These are phyloP conservation scores for Centrocercus urophasianus DNA, from an alignment of 2,113 vertebrate genomes.

Conservation along the genomic window DNA sequence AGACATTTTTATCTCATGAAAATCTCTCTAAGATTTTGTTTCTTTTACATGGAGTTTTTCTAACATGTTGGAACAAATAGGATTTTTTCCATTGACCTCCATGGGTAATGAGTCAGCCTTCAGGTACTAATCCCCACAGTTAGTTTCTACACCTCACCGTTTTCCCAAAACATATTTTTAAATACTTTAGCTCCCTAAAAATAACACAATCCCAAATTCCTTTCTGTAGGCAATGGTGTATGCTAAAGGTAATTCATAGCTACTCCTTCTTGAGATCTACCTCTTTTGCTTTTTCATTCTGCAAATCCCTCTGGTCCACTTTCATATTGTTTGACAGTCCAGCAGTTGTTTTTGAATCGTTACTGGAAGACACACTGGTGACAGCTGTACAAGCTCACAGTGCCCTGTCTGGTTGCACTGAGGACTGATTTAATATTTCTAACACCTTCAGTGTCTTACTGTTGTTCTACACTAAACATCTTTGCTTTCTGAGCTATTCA, in stretches of 20 bases:
- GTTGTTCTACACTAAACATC: background rate
- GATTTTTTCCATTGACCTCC: background rate
- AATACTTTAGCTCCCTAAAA: background rate
- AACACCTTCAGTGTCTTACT: background rate
- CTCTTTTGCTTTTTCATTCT: background rate
- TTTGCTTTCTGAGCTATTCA: background rate
- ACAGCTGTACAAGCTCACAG: background rate
- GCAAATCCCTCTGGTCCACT: background rate
- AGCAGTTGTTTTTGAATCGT: background rate
- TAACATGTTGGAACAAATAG: background rate
- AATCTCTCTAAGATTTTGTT: background rate
- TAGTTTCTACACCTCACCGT: background rate
- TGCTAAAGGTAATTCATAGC: background rate
- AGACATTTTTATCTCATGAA: conserved; percentile 5
- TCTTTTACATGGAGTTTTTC: background rate
- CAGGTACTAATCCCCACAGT: background rate
- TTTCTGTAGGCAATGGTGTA: background rate
- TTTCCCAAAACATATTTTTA: conserved; percentile 27
- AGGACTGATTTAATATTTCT: background rate
- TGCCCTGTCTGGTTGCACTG: background rate
- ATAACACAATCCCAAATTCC: conserved; percentile 12
- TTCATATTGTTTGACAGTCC: background rate
- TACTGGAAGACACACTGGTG: background rate
- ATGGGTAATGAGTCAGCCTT: background rate
- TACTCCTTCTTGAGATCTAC: background rate